A percentile compares a stretch with the other conserved stretches of the same genome.
Conservation (phyloP, 2,888 invertebrate genomes). For the Morpho deidamia region DNA sequence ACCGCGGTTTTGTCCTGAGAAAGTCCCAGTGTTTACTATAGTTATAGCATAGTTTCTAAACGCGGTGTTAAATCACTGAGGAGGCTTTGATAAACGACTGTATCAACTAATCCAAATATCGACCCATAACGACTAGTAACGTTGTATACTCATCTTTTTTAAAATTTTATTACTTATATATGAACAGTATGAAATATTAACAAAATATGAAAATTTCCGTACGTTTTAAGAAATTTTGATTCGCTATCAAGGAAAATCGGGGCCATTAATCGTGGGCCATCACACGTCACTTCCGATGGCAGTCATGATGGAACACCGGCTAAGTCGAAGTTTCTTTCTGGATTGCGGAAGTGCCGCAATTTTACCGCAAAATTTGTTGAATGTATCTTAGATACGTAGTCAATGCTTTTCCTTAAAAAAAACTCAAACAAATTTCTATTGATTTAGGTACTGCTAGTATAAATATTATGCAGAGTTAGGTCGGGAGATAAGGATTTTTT, state of each 20-base stretch:
- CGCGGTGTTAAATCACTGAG: too few species aligned
- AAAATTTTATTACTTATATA: too few species aligned
- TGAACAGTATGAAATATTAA: background rate
- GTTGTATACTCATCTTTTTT: too few species aligned
- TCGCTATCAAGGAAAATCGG: slow-evolving; percentile 9
- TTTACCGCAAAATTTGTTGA: background rate
- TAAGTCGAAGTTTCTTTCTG: slow-evolving; percentile 6
- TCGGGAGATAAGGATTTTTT: too few species aligned
- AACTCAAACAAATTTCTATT: background rate
- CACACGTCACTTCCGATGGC: slow-evolving; percentile 11
- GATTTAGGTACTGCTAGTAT: too few species aligned
- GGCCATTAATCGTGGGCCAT: slow-evolving; percentile 13
- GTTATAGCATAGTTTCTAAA: too few species aligned
- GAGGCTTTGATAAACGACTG: background rate
- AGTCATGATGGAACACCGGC: slow-evolving; percentile 13
- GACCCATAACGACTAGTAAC: too few species aligned
- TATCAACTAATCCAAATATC: too few species aligned
- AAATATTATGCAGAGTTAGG: too few species aligned
- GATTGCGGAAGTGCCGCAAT: slow-evolving; percentile 5
- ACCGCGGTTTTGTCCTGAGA: too few species aligned
- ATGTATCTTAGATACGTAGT: background rate
- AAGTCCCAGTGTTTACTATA: too few species aligned
- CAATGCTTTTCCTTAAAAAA: background rate
- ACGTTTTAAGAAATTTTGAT: slow-evolving; percentile 7
- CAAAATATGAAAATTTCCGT: background rate